Conservation (phyloP, 1,140 invertebrate genomes). For the Oryzaephilus surinamensis region DNA sequence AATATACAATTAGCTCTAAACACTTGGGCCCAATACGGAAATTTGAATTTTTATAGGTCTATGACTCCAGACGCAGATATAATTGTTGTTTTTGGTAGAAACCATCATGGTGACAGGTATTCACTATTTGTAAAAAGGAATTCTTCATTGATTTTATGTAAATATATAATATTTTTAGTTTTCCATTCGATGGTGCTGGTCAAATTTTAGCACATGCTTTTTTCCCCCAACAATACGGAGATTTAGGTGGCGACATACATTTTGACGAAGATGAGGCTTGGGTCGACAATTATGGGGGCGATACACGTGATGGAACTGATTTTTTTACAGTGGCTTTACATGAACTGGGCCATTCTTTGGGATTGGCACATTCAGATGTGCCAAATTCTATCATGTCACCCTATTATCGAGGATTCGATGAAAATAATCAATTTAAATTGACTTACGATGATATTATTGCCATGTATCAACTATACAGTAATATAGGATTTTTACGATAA, state of each 20-base stretch:
- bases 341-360: constrained; percentile 72
- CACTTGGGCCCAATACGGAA: constrained; percentile 51
- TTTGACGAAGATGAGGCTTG: constrained; percentile 63
- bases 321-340: constrained; percentile 70
- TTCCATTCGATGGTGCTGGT: constrained; percentile 59
- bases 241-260: constrained; percentile 55
- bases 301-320: constrained; percentile 43
- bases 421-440: constrained; percentile 39
- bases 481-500: too few species aligned
- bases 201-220: constrained; percentile 65
- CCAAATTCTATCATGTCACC: constrained; percentile 68
- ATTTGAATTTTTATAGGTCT: constrained; percentile 43
- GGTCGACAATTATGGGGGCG: constrained; percentile 23
- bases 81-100: constrained; percentile 48
- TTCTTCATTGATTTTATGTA: too few species aligned
- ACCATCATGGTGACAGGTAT: constrained; percentile 56
- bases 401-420: constrained; percentile 54
- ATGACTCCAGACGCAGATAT: constrained; percentile 48
- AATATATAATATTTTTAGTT: too few species aligned
- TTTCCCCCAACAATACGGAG: constrained; percentile 46
- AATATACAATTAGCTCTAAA: constrained; percentile 48
- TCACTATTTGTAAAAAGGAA: too few species aligned
- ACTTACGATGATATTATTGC: constrained; percentile 64
- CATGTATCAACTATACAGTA: constrained; percentile 60
- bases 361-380: constrained; percentile 61